These are phyloP conservation scores for Ptilorrhoa leucosticta DNA, from an alignment of 2,113 vertebrate genomes.

Conservation along the genomic window DNA sequence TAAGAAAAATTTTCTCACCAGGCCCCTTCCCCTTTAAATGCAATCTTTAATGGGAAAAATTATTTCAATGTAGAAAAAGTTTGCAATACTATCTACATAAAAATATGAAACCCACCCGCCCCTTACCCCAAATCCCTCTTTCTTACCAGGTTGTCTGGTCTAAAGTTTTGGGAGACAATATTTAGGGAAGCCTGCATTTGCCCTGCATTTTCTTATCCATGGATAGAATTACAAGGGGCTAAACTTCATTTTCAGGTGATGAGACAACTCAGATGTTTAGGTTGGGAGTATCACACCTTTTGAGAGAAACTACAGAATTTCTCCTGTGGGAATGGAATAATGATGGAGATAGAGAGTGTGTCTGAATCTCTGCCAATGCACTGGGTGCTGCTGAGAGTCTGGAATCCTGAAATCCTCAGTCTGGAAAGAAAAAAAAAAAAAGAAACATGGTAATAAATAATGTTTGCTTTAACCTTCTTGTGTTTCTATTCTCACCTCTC, in stretches of 20 bases:
- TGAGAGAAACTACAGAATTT: not conserved
- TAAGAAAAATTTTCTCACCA: not conserved
- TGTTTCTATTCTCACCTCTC: slow-evolving; percentile 29
- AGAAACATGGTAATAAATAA: not conserved
- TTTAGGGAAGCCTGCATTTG: not conserved
- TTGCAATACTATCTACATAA: not conserved
- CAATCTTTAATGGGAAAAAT: not conserved
- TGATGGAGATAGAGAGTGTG: not conserved
- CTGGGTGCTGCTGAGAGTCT: not conserved
- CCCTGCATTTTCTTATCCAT: not conserved
- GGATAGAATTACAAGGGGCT: not conserved
- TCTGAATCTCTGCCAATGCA: not conserved
- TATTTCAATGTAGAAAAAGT: not conserved
- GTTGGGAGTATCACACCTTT: not conserved
- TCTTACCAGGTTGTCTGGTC: not conserved
- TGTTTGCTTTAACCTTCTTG: slow-evolving; percentile 26
- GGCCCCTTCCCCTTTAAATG: not conserved
- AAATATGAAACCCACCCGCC: not conserved
- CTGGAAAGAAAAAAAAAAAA: not conserved
- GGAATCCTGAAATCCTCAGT: not conserved
- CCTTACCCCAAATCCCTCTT: not conserved
- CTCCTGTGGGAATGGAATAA: not conserved
- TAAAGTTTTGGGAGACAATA: not conserved
- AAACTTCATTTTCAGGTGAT: not conserved
- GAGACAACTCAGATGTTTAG: not conserved